phyloP scores from a whole-genome alignment of 1,140 invertebrate genomes.

The Anadara kagoshimensis region DNA sequence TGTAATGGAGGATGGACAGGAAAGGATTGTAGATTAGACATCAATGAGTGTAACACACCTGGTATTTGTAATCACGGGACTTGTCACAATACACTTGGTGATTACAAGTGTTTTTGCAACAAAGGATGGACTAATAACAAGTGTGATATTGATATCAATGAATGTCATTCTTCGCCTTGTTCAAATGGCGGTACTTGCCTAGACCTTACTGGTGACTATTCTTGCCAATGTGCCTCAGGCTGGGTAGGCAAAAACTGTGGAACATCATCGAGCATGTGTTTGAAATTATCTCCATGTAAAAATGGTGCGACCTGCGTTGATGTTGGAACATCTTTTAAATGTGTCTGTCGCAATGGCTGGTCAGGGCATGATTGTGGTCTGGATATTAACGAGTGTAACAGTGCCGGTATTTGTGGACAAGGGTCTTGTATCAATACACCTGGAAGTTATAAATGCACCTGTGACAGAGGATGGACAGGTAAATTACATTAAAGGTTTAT shows the following conservation, averaged over 20 bases:
- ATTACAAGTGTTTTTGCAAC: constrained; percentile 15
- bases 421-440: constrained; percentile 86
- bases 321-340: constrained; percentile 34
- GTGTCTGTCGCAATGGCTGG: constrained; percentile 41
- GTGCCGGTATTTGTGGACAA: constrained; percentile 87
- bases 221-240: constrained; percentile 18
- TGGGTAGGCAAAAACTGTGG: constrained; percentile 33
- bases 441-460: constrained; percentile 37
- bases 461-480: constrained; percentile 78
- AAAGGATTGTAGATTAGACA: constrained; percentile 2
- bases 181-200: constrained; percentile 31
- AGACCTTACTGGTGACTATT: constrained; percentile 29
- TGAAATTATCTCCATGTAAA: constrained; percentile 90
- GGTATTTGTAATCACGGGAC: constrained; percentile 20
- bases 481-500: too few relatives aligned
- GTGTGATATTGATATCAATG: constrained; percentile 33
- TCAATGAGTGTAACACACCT: constrained; percentile 33
- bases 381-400: constrained; percentile 70
- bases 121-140: constrained; percentile 7
- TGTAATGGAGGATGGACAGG: constrained; percentile 5
- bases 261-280: constrained; percentile 26
- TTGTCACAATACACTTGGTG: constrained; percentile 10
- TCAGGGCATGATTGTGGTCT: constrained; percentile 41
- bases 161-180: constrained; percentile 31
- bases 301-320: constrained; percentile 45